Evolutionary conservation across 1,140 invertebrate species (phyloP), one percentile per base, ranked within the genome.

Genomic region (Piezodorus guildinii): DNA sequence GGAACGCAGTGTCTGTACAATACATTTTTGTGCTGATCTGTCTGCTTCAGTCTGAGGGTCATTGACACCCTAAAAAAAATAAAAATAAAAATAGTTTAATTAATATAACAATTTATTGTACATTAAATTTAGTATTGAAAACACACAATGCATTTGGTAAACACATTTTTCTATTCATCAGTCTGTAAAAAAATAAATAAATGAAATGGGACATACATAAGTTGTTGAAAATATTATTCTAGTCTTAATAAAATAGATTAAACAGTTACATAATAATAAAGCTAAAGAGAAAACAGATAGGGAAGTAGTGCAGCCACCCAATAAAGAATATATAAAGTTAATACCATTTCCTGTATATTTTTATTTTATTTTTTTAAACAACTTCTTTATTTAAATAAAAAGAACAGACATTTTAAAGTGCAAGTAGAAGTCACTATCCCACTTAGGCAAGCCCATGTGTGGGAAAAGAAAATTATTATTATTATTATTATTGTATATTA

Each of bases 1-100:
- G 66, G 81, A 80, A 34, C 82, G 77, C 3, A 99, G 77, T 0
- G 91, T 94, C 21, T 87, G 83, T 51, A 97, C 82, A 66, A 99
- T 98, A 72, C 90, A 95, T 68, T 82, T 80, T 76, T 98, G 94
- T 5, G 92, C 94, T 49, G 87, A 89, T 68, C 96, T 80, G 75
- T 99, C 96, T 5, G 96, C 96, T 79, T 97, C 92, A 8, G 96
- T 99, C 80, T 98, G 95, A 19, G 94, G 80, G 79, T 99, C 95
- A 81, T 94, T 89, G 68, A 85, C 84, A n/a, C 87, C 91, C 81
- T 91, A 72, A 61, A 76, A 70, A 61, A 49, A 49, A n/a, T n/a
- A 17, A 49, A 30, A 30, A 30, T 5, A 49, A 49, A 6, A 5
- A 6, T 19, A 19, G 12, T 2, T 49, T 6, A 49, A 17, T 1